These are phyloP conservation scores for Hyla sarda DNA, from an alignment of 2,113 vertebrate genomes.

Conservation along the genomic window DNA sequence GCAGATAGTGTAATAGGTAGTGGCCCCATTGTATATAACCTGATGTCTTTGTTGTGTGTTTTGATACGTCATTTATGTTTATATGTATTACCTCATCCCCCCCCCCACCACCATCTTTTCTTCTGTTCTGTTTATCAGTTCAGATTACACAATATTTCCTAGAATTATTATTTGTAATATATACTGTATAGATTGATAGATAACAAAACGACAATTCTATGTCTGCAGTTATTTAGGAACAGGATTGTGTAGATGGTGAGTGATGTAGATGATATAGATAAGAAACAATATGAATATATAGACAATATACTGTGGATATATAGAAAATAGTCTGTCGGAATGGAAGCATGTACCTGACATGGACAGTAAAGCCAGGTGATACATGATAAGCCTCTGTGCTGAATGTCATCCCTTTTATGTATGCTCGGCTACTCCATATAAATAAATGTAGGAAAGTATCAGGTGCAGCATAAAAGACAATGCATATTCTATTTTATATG, in stretches of 20 bases:
- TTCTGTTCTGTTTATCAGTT: not conserved
- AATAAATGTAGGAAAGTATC: too few species aligned
- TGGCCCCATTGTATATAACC: not conserved
- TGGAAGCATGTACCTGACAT: not conserved
- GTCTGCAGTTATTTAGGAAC: not conserved
- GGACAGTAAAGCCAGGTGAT: not conserved
- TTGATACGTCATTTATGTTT: not conserved
- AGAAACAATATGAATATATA: not conserved
- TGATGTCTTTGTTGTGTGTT: not conserved
- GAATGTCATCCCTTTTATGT: too few species aligned
- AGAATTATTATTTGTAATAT: too few species aligned
- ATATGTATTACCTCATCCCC: not conserved
- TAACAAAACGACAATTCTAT: not conserved
- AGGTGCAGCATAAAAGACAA: too few species aligned
- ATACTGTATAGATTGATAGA: too few species aligned
- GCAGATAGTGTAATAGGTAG: not conserved
- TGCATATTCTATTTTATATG: too few species aligned
- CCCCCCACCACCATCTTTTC: not conserved
- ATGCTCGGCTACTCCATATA: too few species aligned
- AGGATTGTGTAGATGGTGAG: not conserved
- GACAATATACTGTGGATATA: not conserved
- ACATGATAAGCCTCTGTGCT: not conserved
- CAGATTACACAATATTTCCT: too few species aligned
- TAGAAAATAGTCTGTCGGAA: not conserved
- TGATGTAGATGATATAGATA: not conserved